phyloP scores from a whole-genome alignment of 2,113 vertebrate species.

The Corydoras sp. region DNA sequence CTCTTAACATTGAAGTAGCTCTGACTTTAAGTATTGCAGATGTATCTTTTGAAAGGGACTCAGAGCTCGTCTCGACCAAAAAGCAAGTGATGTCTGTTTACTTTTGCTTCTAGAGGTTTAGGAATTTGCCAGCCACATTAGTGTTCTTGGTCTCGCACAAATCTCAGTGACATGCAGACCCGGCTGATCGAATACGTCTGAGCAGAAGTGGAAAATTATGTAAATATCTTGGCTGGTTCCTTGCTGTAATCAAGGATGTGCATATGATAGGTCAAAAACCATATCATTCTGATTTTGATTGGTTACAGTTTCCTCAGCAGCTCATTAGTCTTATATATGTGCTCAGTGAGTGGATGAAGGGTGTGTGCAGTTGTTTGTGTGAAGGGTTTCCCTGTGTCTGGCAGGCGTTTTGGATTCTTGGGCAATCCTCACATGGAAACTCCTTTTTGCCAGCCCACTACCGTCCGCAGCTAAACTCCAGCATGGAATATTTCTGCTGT shows the following conservation, averaged over 20 bases:
- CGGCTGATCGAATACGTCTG: neutral
- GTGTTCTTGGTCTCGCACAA: too few species aligned
- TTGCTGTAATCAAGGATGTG: neutral
- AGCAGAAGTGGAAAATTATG: neutral
- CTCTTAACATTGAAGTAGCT: too few species aligned
- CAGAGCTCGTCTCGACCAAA: too few species aligned
- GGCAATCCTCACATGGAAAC: slow-evolving; percentile 75
- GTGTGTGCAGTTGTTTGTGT: slow-evolving; percentile 73
- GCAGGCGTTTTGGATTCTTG: slow-evolving; percentile 70
- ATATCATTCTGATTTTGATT: slow-evolving; percentile 14
- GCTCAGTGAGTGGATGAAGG: slow-evolving; percentile 43
- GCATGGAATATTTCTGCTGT: slow-evolving; percentile 27
- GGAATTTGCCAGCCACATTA: too few species aligned
- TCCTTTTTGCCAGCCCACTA: slow-evolving; percentile 58
- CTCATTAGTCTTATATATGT: slow-evolving; percentile 39
- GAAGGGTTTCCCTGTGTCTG: slow-evolving; percentile 77
- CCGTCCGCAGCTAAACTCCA: slow-evolving; percentile 38
- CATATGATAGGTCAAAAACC: neutral
- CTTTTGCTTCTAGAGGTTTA: too few species aligned
- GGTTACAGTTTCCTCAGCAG: slow-evolving; percentile 10
- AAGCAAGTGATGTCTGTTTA: too few species aligned
- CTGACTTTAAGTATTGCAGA: too few species aligned
- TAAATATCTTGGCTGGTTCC: neutral
- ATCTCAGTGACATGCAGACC: too few species aligned
- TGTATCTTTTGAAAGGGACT: too few species aligned